Conservation (phyloP, 53 echinoderm and acorn worm species). For the Arbacia lixula region DNA sequence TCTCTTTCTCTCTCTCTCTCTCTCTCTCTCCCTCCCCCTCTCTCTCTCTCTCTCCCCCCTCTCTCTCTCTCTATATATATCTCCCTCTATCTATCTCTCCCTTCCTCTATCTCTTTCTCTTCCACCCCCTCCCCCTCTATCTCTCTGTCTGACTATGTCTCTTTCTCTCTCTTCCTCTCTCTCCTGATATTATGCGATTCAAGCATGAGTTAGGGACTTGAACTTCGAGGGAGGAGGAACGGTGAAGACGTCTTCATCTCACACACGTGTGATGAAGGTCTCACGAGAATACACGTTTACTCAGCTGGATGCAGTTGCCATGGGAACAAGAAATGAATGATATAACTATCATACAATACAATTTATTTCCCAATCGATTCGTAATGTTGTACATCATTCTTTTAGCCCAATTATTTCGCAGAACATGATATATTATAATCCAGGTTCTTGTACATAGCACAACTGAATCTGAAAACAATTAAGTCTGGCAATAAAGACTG, state of each 20-base stretch:
- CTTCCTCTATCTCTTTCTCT: neutral
- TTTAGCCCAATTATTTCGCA: no score
- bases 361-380: no score
- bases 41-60: neutral
- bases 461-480: no score
- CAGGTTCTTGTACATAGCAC: no score
- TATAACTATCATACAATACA: no score
- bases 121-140: neutral
- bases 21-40: neutral
- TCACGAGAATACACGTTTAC: conserved; percentile 24
- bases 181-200: neutral
- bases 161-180: neutral
- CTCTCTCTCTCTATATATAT: neutral
- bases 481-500: no score
- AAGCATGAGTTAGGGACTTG: no score
- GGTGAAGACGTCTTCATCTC: conserved; percentile 25
- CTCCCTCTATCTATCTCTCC: neutral
- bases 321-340: conserved; percentile 33
- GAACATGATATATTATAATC: no score
- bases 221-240: no score
- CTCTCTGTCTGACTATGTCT: neutral
- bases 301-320: conserved; percentile 25
- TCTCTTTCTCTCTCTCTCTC: neutral
- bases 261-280: conserved; percentile 37
- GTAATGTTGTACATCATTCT: no score